Conservation (phyloP, 2,797 vertebrate genomes). For the Okamejei kenojei region DNA sequence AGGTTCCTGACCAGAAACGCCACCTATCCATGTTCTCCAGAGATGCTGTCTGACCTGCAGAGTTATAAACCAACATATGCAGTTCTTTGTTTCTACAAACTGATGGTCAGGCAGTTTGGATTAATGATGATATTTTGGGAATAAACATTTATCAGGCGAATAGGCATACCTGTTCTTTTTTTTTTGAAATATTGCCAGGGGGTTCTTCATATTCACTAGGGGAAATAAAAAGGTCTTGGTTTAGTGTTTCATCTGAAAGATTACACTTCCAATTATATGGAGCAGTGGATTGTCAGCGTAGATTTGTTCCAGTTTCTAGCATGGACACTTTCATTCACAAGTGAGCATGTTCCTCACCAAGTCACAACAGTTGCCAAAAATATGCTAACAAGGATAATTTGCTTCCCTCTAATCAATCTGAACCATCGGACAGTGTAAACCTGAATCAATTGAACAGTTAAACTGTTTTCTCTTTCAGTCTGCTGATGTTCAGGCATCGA, state of each 20-base stretch:
- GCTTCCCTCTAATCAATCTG: not conserved
- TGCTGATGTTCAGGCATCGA: conserved; percentile 53
- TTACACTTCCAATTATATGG: too few relatives aligned
- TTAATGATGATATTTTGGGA: not conserved
- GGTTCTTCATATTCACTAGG: not conserved
- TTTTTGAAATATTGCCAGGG: not conserved
- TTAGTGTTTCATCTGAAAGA: not conserved
- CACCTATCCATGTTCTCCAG: too few relatives aligned
- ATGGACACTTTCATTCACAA: not conserved
- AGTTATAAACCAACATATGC: too few relatives aligned
- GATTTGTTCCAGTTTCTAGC: not conserved
- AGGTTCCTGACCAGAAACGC: too few relatives aligned
- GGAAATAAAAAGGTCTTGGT: not conserved
- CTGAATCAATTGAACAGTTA: not conserved
- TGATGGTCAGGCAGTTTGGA: not conserved
- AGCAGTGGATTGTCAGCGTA: not conserved
- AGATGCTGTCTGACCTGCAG: too few relatives aligned
- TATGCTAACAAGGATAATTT: too few relatives aligned
- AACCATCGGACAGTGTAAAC: not conserved
- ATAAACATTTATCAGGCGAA: too few relatives aligned
- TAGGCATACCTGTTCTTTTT: not conserved
- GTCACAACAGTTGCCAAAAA: too few relatives aligned
- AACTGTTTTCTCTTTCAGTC: conserved; percentile 38
- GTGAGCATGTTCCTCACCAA: too few relatives aligned
- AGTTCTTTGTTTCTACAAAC: not conserved